A percentile compares a stretch with the other conserved stretches of the same genome.
Evolutionary conservation across 2,113 vertebrate genomes (phyloP).

Genomic region (Semnornis frantzii): DNA sequence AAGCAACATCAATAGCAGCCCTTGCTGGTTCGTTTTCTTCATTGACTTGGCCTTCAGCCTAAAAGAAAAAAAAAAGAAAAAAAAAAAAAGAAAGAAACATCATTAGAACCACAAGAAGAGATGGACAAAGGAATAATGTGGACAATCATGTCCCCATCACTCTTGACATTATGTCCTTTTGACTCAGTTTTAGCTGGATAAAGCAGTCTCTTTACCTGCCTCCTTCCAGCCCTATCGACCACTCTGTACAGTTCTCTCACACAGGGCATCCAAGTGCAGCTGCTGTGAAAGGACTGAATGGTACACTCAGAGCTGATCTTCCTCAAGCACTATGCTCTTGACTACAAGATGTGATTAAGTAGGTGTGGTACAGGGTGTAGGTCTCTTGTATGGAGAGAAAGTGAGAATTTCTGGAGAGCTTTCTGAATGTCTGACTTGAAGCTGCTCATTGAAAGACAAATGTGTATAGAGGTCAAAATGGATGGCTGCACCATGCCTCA

Average conservation of each 20-base stretch:
- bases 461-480: background rate
- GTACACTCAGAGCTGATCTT: background rate
- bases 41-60: background rate
- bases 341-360: background rate
- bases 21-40: background rate
- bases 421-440: background rate
- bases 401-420: background rate
- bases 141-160: background rate
- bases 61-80: background rate
- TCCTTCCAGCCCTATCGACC: background rate
- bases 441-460: background rate
- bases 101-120: background rate
- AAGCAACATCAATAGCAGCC: slow-evolving; percentile 4
- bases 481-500: background rate
- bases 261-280: background rate
- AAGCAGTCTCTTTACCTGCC: background rate
- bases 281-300: background rate
- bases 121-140: background rate
- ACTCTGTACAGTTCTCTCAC: background rate
- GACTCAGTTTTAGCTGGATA: background rate
- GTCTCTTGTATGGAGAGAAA: background rate
- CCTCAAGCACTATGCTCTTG: background rate
- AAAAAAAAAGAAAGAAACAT: background rate
- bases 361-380: background rate
- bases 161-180: background rate